Percentiles rank a stretch among this genome's conserved stretches.
These are phyloP conservation scores for Gymnocheta viridis DNA, from an alignment of 2,888 invertebrate species.

Conservation along the genomic window DNA sequence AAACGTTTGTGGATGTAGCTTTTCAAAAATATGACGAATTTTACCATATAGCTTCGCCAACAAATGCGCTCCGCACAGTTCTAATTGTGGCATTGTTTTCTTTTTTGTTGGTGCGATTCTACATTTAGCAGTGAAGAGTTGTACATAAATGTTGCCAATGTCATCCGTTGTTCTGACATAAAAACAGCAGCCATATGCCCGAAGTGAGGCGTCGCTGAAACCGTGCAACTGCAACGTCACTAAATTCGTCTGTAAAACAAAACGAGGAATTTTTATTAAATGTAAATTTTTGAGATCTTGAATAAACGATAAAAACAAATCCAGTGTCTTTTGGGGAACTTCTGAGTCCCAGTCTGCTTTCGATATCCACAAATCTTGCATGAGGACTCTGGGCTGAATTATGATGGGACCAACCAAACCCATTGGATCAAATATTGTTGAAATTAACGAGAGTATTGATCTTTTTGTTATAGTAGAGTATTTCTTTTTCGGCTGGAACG, in stretches of 20 bases:
- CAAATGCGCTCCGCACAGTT: constrained; percentile 28
- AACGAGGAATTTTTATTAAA: constrained; percentile 7
- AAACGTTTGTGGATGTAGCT: constrained; percentile 24
- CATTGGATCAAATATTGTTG: constrained; percentile 42
- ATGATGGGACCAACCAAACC: constrained; percentile 54
- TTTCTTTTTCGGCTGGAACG: too few relatives aligned
- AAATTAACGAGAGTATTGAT: constrained; percentile 44
- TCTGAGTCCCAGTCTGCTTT: constrained; percentile 39
- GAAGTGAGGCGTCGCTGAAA: constrained; percentile 15
- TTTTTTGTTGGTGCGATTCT: constrained; percentile 25
- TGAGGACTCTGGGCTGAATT: constrained; percentile 56
- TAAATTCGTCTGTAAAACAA: constrained; percentile 17
- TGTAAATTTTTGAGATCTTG: constrained; percentile 19
- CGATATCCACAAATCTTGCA: too few relatives aligned
- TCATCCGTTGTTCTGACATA: too few relatives aligned
- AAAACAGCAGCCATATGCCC: constrained; percentile 25
- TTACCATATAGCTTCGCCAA: constrained; percentile 33
- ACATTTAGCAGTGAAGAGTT: constrained; percentile 3
- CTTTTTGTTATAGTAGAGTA: constrained; percentile 49
- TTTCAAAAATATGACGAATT: constrained; percentile 28
- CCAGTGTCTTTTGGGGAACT: constrained; percentile 1
- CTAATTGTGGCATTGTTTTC: constrained; percentile 26
- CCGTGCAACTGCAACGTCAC: constrained; percentile 11
- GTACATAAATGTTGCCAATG: background rate
- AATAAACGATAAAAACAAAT: constrained; percentile 5